phyloP scores from a whole-genome alignment of 1,140 invertebrate species.

The Araneus ventricosus region DNA sequence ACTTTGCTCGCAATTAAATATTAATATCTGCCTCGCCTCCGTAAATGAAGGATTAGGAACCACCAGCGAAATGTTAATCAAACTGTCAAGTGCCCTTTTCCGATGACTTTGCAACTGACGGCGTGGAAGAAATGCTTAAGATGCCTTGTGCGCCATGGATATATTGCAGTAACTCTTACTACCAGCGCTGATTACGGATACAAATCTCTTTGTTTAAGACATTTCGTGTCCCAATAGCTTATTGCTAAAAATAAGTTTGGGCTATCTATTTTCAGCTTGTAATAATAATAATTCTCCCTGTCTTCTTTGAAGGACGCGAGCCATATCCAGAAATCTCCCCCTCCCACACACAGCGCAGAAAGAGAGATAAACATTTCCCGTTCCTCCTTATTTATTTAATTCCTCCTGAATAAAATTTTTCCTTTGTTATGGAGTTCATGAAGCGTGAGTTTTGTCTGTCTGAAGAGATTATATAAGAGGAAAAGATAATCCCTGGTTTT shows the following conservation, averaged over 20 bases:
- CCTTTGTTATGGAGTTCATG: too few relatives aligned
- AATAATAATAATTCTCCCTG: not conserved
- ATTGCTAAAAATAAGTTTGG: constrained; percentile 14
- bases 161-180: not conserved
- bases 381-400: too few relatives aligned
- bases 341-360: too few relatives aligned
- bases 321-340: too few relatives aligned
- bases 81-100: constrained; percentile 45
- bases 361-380: too few relatives aligned
- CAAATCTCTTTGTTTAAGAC: constrained; percentile 3
- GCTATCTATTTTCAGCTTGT: not conserved
- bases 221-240: not conserved
- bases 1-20: not conserved
- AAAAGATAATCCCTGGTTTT: too few relatives aligned
- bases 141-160: not conserved
- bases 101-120: constrained; percentile 16
- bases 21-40: constrained; percentile 4
- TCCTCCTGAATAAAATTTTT: too few relatives aligned
- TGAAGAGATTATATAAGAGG: too few relatives aligned
- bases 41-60: constrained; percentile 39
- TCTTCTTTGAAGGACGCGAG: not conserved
- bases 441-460: too few relatives aligned
- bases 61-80: constrained; percentile 35
- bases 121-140: constrained; percentile 16
- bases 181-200: not conserved